A percentile compares a stretch with the other conserved stretches of the same genome.
Conservation (phyloP, 2,113 vertebrate species). For the Mirza zaza region DNA sequence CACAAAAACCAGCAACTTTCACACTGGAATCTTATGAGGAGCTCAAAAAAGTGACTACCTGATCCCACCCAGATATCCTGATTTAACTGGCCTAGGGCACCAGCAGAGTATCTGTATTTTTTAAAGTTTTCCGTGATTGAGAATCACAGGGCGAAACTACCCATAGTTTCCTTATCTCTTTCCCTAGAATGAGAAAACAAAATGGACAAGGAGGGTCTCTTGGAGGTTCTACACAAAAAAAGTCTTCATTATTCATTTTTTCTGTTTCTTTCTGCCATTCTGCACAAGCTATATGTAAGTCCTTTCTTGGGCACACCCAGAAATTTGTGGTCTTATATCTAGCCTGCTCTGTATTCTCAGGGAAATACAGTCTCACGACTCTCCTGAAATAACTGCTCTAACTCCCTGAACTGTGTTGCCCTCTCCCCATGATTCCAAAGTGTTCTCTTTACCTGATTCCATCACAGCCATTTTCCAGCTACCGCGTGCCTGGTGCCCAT, state of each 20-base stretch:
- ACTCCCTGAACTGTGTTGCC: neutral
- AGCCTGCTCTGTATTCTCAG: neutral
- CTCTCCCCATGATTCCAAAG: neutral
- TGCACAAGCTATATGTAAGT: neutral
- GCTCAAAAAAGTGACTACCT: neutral
- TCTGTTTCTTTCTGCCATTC: neutral
- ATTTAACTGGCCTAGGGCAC: neutral
- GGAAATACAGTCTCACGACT: neutral
- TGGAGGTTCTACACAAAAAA: neutral
- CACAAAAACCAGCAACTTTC: neutral
- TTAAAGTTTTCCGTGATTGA: neutral
- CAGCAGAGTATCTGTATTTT: neutral
- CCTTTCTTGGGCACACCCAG: neutral
- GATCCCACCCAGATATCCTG: neutral
- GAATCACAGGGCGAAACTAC: neutral
- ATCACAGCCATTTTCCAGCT: conserved; percentile 86
- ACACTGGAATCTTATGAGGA: neutral
- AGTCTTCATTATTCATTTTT: neutral
- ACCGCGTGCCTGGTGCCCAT: conserved; percentile 90
- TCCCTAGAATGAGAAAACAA: neutral
- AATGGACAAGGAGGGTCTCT: neutral
- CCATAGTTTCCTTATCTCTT: neutral
- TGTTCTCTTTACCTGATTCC: conserved; percentile 75
- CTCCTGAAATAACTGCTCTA: neutral
- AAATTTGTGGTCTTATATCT: neutral